These are phyloP conservation scores for Ammodytes marinus DNA, from an alignment of 2,113 vertebrate species.

Conservation along the genomic window DNA sequence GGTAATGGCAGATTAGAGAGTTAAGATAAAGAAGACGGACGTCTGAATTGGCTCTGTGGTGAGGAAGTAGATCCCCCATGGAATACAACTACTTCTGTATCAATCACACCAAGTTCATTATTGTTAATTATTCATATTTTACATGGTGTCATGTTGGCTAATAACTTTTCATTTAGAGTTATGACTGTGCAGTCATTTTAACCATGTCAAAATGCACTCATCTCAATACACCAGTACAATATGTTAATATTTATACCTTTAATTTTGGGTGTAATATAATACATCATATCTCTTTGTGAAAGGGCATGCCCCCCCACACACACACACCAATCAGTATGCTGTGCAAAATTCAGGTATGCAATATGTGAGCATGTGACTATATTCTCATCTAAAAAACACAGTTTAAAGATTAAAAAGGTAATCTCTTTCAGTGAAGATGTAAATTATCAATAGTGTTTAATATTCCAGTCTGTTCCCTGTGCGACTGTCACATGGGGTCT, in stretches of 20 bases:
- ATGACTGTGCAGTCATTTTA: conserved; percentile 44
- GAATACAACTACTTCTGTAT: conserved; percentile 47
- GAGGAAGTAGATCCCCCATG: conserved; percentile 19
- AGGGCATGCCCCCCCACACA: conserved; percentile 36
- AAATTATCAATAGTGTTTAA: conserved; percentile 54
- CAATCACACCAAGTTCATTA: conserved; percentile 49
- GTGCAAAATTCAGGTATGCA: conserved; percentile 17
- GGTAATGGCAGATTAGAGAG: conserved; percentile 75
- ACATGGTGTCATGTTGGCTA: conserved; percentile 40
- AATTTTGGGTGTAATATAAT: conserved; percentile 61
- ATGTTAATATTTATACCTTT: conserved; percentile 75
- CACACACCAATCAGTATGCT: conserved; percentile 3
- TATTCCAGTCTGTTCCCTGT: conserved; percentile 52
- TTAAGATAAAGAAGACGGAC: conserved; percentile 63
- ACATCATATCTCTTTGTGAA: conserved; percentile 44
- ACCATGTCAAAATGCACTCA: conserved; percentile 59
- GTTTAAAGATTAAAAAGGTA: conserved; percentile 32
- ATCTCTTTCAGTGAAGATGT: conserved; percentile 22
- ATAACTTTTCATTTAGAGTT: conserved; percentile 39
- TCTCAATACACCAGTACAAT: conserved; percentile 50
- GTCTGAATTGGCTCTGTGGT: conserved; percentile 38
- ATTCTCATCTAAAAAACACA: conserved; percentile 33
- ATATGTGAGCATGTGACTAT: conserved; percentile 35
- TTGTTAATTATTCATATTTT: conserved; percentile 67
- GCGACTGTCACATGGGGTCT: conserved; percentile 60